Evolutionary conservation across 2,888 invertebrate species (phyloP).

Genomic region (Acleris emargana): DNA sequence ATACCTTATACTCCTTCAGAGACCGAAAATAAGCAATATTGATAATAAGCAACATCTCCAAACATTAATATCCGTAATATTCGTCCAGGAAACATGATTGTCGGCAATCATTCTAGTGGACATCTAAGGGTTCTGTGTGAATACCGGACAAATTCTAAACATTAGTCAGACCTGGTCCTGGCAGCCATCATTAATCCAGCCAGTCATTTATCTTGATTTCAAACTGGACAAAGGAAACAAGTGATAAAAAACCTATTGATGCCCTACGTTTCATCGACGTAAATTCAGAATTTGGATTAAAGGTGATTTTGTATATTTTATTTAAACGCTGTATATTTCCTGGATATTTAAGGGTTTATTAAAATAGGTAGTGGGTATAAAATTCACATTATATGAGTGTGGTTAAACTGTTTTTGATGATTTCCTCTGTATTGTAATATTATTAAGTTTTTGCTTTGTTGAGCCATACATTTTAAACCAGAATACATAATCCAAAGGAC

Average conservation of each 20-base stretch:
- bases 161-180: constrained; percentile 60
- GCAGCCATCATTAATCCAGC: constrained; percentile 62
- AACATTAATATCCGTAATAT: constrained; percentile 34
- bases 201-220: constrained; percentile 62
- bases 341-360: no score
- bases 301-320: neutral
- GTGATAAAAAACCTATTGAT: constrained; percentile 57
- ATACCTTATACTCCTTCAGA: neutral
- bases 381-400: no score
- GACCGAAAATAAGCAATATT: constrained; percentile 7
- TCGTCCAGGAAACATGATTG: constrained; percentile 39
- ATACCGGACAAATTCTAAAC: constrained; percentile 60
- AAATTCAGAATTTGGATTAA: constrained; percentile 17
- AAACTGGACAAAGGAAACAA: constrained; percentile 60
- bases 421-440: no score
- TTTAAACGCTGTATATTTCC: no score
- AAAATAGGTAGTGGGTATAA: no score
- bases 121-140: constrained; percentile 40
- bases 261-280: constrained; percentile 39
- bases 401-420: no score
- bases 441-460: no score
- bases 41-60: constrained; percentile 6
- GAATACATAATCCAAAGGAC: no score
- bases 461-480: no score
- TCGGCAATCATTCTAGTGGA: constrained; percentile 38